Evolutionary conservation across 1,140 invertebrate species (phyloP).

Genomic region (Patella vulgata): DNA sequence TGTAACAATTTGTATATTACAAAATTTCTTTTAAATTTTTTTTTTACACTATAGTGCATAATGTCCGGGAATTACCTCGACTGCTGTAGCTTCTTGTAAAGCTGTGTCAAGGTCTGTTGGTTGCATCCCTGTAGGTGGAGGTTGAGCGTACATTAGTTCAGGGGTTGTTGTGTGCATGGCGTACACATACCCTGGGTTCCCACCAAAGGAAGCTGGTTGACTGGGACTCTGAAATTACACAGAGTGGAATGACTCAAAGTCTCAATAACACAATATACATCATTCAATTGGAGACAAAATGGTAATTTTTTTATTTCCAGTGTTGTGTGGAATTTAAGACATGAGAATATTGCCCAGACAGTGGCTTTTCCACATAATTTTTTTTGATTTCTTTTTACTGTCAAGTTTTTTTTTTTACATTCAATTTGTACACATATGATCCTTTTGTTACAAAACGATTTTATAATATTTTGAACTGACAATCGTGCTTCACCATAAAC

Average conservation of each 20-base stretch:
- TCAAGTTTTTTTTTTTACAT: no score
- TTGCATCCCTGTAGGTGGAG: conserved; percentile 46
- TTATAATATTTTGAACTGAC: no score
- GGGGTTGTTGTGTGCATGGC: conserved; percentile 52
- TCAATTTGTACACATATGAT: no score
- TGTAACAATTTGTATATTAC: no score
- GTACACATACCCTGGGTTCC: conserved; percentile 52
- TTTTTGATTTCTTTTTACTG: no score
- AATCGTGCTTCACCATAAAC: no score
- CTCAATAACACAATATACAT: background rate
- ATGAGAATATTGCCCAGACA: no score
- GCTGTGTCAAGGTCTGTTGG: conserved; percentile 49
- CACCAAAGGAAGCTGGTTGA: conserved; percentile 32
- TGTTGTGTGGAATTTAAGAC: no score
- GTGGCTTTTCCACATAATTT: no score
- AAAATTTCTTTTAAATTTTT: no score
- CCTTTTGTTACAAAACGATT: no score
- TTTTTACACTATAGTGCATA: conserved; percentile 30
- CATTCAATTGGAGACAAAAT: background rate
- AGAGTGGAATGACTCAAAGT: background rate
- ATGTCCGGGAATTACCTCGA: conserved; percentile 57
- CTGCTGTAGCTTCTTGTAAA: conserved; percentile 49
- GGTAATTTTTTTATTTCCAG: no score
- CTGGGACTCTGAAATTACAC: conserved; percentile 40
- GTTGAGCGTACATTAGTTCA: conserved; percentile 59